A percentile compares a stretch with the other conserved stretches of the same genome.
These are phyloP conservation scores for Pipistrellus pygmaeus DNA, from an alignment of 2,797 vertebrate species.

Conservation along the genomic window DNA sequence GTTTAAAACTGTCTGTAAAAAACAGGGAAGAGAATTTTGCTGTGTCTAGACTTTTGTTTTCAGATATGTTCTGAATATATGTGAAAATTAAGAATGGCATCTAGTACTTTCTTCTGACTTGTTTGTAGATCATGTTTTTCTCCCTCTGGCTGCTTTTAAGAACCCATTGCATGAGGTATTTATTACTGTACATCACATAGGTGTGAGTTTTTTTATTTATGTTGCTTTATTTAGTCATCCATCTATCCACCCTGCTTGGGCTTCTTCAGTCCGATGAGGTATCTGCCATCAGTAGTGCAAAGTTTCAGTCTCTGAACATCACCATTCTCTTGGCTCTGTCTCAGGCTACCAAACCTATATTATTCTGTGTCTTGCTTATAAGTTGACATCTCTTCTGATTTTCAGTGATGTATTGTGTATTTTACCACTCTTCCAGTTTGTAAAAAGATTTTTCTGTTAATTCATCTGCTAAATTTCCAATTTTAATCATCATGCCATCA, in stretches of 20 bases:
- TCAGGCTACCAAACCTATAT: background rate
- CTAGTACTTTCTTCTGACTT: background rate
- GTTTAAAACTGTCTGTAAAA: background rate
- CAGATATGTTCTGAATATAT: background rate
- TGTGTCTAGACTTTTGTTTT: background rate
- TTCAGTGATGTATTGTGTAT: background rate
- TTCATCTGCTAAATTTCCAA: constrained; percentile 26
- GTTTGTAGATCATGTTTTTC: background rate
- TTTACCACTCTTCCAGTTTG: background rate
- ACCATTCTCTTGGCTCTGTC: background rate
- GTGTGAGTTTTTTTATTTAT: background rate
- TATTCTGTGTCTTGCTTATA: background rate
- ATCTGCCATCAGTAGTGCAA: background rate
- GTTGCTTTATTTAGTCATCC: background rate
- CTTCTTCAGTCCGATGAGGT: background rate
- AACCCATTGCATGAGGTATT: background rate
- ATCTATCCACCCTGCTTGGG: background rate
- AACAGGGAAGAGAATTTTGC: background rate
- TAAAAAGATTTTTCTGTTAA: background rate
- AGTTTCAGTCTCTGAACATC: background rate
- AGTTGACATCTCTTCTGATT: background rate
- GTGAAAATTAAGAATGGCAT: background rate
- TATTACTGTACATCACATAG: background rate
- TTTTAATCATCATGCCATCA: background rate
- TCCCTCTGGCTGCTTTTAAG: background rate